Percentiles rank a stretch among this genome's conserved stretches.
These are phyloP conservation scores for Calyptommatus sinebrachiatus DNA, from an alignment of 2,113 vertebrate species.

Conservation along the genomic window DNA sequence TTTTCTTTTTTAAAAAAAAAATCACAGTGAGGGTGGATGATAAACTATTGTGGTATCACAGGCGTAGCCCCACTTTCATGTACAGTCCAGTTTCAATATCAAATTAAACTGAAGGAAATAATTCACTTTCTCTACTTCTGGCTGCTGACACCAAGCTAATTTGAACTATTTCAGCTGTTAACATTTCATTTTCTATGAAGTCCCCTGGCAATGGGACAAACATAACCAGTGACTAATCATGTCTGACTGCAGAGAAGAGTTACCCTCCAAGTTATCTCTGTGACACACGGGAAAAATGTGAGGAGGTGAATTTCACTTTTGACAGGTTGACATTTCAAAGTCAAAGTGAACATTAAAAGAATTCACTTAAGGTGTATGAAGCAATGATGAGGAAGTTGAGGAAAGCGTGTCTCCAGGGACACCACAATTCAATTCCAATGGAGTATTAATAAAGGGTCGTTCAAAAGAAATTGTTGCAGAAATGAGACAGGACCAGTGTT, in stretches of 20 bases:
- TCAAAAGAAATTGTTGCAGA: constrained; percentile 30
- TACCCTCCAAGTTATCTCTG: constrained; percentile 47
- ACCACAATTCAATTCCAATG: constrained; percentile 22
- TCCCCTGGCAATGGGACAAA: neutral
- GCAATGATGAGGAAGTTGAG: constrained; percentile 26
- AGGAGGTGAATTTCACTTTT: constrained; percentile 31
- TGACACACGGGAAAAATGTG: constrained; percentile 30
- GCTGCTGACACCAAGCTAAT: neutral
- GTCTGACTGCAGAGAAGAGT: constrained; percentile 41
- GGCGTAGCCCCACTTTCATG: neutral
- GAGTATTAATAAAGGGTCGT: constrained; percentile 36
- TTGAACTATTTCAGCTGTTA: constrained; percentile 23
- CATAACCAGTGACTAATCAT: constrained; percentile 24
- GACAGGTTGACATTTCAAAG: constrained; percentile 23
- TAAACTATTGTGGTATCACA: neutral
- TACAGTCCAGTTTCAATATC: neutral
- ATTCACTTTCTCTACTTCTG: neutral
- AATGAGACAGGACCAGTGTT: constrained; percentile 14
- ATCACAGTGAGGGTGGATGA: neutral
- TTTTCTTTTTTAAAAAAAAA: too few species aligned
- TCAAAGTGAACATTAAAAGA: constrained; percentile 23
- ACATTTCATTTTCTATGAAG: constrained; percentile 40
- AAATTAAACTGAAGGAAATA: neutral
- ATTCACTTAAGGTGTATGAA: constrained; percentile 53
- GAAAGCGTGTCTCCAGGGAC: constrained; percentile 40